Evolutionary conservation across 1,140 invertebrate species (phyloP).

Genomic region (Oryctes rhinoceros): DNA sequence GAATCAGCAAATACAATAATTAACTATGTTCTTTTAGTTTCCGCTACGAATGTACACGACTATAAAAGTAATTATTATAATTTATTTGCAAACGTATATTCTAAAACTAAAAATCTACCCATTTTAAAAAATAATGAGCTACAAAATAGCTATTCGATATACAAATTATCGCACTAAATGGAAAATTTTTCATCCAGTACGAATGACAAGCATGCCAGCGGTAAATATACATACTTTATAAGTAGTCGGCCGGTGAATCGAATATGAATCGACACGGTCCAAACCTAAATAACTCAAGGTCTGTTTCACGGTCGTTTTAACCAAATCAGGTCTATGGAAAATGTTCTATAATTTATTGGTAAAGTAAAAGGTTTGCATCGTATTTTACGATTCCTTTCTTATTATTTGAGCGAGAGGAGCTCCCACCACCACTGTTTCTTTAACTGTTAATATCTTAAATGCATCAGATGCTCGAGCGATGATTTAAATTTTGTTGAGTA

Average conservation of each 20-base stretch:
- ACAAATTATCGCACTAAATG: not conserved
- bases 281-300: constrained; percentile 72
- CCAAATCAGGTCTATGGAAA: constrained; percentile 70
- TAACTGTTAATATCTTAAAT: constrained; percentile 62
- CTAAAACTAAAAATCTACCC: too few relatives aligned
- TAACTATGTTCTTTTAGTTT: too few relatives aligned
- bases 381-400: constrained; percentile 76
- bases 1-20: too few relatives aligned
- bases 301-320: constrained; percentile 63
- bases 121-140: too few relatives aligned
- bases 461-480: too few relatives aligned
- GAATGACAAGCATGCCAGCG: not conserved
- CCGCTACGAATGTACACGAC: too few relatives aligned
- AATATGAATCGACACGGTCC: constrained; percentile 79
- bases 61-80: too few relatives aligned
- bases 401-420: constrained; percentile 76
- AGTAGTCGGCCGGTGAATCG: constrained; percentile 81
- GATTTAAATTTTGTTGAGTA: too few relatives aligned
- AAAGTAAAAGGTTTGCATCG: constrained; percentile 72
- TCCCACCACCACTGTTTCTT: constrained; percentile 79
- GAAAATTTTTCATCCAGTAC: not conserved
- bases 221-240: constrained; percentile 29
- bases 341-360: constrained; percentile 76
- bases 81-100: too few relatives aligned
- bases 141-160: not conserved